Evolutionary conservation across 2,113 vertebrate genomes (phyloP).

Genomic region (Pitta sordida): DNA sequence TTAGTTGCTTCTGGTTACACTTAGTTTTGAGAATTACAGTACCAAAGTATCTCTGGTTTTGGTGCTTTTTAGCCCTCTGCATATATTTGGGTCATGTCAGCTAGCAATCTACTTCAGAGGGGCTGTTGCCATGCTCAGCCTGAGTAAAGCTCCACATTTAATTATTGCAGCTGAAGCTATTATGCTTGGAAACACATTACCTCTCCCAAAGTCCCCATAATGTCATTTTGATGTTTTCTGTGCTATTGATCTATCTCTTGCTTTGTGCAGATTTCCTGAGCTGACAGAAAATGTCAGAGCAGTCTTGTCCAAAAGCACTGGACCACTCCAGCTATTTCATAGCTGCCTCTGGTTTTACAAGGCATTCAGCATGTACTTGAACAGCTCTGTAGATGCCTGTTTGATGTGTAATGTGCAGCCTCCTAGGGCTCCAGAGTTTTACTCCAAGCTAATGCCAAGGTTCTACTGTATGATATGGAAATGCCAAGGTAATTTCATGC

Average conservation of each 20-base stretch:
- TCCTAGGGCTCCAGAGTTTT: neutral
- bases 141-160: neutral
- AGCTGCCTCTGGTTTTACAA: neutral
- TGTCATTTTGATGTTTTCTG: constrained; percentile 16
- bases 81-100: neutral
- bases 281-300: constrained; percentile 10
- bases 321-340: neutral
- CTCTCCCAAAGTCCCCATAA: constrained; percentile 1
- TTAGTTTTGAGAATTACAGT: neutral
- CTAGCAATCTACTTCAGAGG: neutral
- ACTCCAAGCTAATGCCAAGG: neutral
- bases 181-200: neutral
- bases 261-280: neutral
- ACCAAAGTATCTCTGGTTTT: neutral
- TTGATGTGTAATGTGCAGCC: constrained; percentile 14
- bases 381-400: neutral
- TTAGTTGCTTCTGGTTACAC: neutral
- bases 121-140: neutral
- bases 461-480: constrained; percentile 10
- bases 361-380: neutral
- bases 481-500: constrained; percentile 46
- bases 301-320: neutral
- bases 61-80: neutral
- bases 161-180: constrained; percentile 15
- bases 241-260: neutral